A percentile compares a stretch with the other conserved stretches of the same genome.
Conservation (phyloP, 2,797 vertebrate genomes). For the Cetoscarus ocellatus region DNA sequence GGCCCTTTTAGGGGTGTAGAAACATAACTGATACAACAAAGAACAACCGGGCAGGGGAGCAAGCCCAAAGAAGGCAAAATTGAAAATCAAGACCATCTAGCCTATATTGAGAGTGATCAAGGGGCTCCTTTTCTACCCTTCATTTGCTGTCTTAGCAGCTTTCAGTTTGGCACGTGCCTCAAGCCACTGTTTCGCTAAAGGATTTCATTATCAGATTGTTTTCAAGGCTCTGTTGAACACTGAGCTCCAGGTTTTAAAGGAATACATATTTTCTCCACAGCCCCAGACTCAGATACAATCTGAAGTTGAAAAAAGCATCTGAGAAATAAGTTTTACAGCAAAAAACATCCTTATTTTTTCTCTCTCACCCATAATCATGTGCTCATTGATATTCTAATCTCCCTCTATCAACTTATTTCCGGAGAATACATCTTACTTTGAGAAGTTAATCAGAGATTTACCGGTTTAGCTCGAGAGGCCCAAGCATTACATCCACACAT, state of each 20-base stretch:
- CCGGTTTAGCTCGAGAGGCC: constrained; percentile 32
- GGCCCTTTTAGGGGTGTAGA: constrained; percentile 31
- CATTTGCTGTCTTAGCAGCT: constrained; percentile 44
- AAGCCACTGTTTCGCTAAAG: constrained; percentile 23
- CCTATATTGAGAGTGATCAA: constrained; percentile 19
- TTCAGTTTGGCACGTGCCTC: constrained; percentile 40
- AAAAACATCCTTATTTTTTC: background rate
- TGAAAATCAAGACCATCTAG: constrained; percentile 22
- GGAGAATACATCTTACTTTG: constrained; percentile 26
- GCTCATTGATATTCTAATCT: constrained; percentile 26
- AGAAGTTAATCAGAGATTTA: constrained; percentile 39
- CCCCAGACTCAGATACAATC: constrained; percentile 20
- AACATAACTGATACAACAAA: constrained; percentile 43
- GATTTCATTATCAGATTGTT: constrained; percentile 58
- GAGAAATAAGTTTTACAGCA: background rate
- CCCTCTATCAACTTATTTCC: constrained; percentile 26
- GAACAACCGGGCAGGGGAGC: background rate
- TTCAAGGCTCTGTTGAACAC: background rate
- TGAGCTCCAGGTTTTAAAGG: constrained; percentile 8
- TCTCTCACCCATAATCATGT: background rate
- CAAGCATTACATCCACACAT: constrained; percentile 36
- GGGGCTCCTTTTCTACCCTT: constrained; percentile 26
- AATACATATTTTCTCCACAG: constrained; percentile 8
- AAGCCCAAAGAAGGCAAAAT: constrained; percentile 18
- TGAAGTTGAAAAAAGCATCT: constrained; percentile 15